phyloP scores from a whole-genome alignment of 2,113 vertebrate genomes.

The Pseudorhombus dupliciocellatus region DNA sequence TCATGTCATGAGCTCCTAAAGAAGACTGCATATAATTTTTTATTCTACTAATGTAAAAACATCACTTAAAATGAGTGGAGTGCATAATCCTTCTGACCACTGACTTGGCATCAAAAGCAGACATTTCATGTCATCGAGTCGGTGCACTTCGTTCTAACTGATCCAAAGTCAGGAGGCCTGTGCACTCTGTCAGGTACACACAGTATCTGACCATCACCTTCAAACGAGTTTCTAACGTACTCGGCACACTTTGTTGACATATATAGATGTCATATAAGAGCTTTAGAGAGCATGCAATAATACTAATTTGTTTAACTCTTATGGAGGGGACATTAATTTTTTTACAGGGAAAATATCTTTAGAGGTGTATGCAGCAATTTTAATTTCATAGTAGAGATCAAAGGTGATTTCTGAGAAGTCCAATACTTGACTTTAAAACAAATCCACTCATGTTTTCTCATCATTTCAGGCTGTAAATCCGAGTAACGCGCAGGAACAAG shows the following conservation, averaged over 20 bases:
- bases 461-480: constrained; percentile 44
- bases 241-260: constrained; percentile 11
- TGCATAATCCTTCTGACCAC: constrained; percentile 50
- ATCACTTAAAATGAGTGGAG: constrained; percentile 50
- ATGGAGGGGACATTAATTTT: constrained; percentile 27
- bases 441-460: constrained; percentile 29
- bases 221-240: constrained; percentile 15
- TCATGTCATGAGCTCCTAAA: constrained; percentile 13
- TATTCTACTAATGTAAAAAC: constrained; percentile 52
- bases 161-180: constrained; percentile 16
- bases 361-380: constrained; percentile 18
- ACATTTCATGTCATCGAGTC: constrained; percentile 44
- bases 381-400: constrained; percentile 20
- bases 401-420: constrained; percentile 13
- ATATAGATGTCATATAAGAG: constrained; percentile 21
- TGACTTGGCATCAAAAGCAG: constrained; percentile 50
- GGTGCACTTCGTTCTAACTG: constrained; percentile 44
- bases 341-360: constrained; percentile 8
- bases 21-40: constrained; percentile 26
- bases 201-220: constrained; percentile 14
- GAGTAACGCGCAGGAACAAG: constrained; percentile 35
- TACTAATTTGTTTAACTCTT: constrained; percentile 41
- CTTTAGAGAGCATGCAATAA: constrained; percentile 58
- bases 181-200: constrained; percentile 4
- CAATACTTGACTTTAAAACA: constrained; percentile 12